Evolutionary conservation across 1,140 invertebrate species (phyloP).

Genomic region (Cotesia glomerata): DNA sequence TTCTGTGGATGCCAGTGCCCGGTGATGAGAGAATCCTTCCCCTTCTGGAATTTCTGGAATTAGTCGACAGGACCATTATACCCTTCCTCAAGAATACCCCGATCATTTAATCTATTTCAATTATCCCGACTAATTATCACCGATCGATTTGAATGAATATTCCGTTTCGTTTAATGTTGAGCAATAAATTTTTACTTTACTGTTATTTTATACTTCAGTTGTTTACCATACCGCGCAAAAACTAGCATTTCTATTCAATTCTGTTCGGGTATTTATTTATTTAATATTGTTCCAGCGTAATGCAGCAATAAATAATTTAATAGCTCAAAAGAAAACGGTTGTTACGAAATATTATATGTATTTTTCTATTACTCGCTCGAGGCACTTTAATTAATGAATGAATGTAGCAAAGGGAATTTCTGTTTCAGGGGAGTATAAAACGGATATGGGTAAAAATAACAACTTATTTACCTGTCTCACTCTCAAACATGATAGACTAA

Average conservation of each 20-base stretch:
- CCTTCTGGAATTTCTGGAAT: slow-evolving; percentile 6
- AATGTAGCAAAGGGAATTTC: neutral
- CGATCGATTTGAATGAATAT: neutral
- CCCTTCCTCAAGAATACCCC: neutral
- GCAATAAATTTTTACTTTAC: no score
- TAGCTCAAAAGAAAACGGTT: no score
- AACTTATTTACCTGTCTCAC: slow-evolving; percentile 4
- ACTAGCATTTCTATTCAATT: no score
- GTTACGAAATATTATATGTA: no score
- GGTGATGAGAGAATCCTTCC: neutral
- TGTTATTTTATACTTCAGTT: no score
- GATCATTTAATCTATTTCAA: neutral
- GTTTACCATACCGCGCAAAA: no score
- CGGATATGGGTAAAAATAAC: neutral
- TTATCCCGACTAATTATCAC: neutral
- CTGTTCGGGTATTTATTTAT: no score
- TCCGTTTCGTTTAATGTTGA: neutral
- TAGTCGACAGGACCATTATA: neutral
- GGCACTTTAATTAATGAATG: no score
- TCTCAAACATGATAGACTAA: slow-evolving; percentile 22
- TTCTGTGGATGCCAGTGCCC: neutral
- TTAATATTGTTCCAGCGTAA: no score
- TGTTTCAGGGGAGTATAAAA: neutral
- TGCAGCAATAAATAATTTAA: no score
- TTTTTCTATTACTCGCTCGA: no score